Evolutionary conservation across 2,888 invertebrate genomes (phyloP).

Genomic region (Ommatoiulus sabulosus): DNA sequence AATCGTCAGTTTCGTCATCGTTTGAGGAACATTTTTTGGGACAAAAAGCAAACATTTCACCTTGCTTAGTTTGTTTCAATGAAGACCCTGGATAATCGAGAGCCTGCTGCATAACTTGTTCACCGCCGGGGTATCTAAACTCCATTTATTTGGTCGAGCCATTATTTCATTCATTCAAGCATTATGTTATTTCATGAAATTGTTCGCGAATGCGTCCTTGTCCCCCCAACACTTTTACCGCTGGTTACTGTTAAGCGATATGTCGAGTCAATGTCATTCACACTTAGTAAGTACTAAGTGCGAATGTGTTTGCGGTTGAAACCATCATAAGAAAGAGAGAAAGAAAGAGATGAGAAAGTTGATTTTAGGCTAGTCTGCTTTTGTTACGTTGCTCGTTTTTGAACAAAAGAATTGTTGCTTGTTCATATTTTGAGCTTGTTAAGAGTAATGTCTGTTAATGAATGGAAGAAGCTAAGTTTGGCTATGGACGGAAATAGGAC

Average conservation of each 20-base stretch:
- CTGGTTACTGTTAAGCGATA: conserved; percentile 28
- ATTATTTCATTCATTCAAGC: neutral
- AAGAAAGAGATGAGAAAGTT: conserved; percentile 18
- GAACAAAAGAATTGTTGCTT: conserved; percentile 25
- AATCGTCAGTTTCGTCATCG: too few species aligned
- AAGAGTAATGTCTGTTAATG: conserved; percentile 25
- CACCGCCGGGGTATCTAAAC: too few species aligned
- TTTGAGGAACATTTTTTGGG: too few species aligned
- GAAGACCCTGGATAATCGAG: too few species aligned
- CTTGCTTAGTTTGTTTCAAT: too few species aligned
- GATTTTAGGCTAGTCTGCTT: conserved; percentile 37
- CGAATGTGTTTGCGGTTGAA: conserved; percentile 24
- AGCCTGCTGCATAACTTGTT: too few species aligned
- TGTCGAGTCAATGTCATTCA: conserved; percentile 36
- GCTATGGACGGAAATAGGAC: neutral
- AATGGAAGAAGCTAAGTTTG: conserved; percentile 35
- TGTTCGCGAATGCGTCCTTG: conserved; percentile 14
- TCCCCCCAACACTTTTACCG: neutral
- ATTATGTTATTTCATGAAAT: conserved; percentile 7
- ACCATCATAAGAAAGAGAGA: neutral
- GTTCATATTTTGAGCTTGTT: conserved; percentile 40
- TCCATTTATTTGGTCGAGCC: neutral
- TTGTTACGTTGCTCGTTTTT: conserved; percentile 30
- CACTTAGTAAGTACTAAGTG: neutral
- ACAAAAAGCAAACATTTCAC: too few species aligned